Conservation (phyloP, 2,113 vertebrate genomes). For the Grallaria varia region DNA sequence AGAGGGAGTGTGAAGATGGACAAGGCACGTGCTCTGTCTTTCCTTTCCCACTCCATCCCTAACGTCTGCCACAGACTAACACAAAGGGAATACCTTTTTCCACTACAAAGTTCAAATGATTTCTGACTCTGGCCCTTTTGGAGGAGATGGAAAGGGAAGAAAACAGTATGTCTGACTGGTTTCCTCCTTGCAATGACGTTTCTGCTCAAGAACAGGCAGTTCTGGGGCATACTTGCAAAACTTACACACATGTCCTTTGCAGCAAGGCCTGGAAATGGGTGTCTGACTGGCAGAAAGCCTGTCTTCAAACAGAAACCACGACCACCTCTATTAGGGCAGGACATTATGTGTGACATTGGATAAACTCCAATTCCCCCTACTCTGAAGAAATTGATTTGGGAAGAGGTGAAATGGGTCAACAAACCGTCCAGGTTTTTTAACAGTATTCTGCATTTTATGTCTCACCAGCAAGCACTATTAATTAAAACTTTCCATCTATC, state of each 20-base stretch:
- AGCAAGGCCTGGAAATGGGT: background rate
- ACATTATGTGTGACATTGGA: background rate
- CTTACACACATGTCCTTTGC: background rate
- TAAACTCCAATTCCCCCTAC: background rate
- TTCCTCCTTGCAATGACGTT: background rate
- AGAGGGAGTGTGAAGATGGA: background rate
- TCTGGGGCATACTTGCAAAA: background rate
- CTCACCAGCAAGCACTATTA: background rate
- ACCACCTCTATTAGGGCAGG: background rate
- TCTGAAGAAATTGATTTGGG: background rate
- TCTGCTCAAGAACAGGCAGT: background rate
- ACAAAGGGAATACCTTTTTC: background rate
- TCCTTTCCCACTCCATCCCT: background rate
- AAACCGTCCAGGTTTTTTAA: background rate
- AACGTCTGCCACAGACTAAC: background rate
- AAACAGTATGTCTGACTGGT: background rate
- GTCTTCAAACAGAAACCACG: background rate
- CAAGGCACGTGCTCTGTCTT: background rate
- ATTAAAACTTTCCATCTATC: slow-evolving; percentile 33
- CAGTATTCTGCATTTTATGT: background rate
- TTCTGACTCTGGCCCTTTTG: background rate
- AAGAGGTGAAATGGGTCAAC: background rate
- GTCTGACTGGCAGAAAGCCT: background rate
- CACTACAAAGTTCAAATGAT: background rate
- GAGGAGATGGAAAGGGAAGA: background rate